A percentile compares a stretch with the other conserved stretches of the same genome.
Conservation (phyloP, 64 coral and sea anemone genomes). For the Exaiptasia diaphana region DNA sequence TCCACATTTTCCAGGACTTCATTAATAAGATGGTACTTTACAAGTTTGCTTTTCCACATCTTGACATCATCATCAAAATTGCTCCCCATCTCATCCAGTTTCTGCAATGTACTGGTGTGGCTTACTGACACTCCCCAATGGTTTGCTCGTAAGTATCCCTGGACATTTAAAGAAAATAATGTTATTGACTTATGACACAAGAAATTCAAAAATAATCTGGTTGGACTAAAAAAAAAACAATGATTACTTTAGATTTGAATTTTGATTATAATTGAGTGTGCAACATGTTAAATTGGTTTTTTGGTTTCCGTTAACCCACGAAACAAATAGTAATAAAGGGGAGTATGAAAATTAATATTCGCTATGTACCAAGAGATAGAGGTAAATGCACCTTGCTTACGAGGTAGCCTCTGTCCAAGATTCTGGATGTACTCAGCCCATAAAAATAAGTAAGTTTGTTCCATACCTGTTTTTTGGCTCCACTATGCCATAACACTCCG, state of each 20-base stretch:
- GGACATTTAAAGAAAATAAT: background rate
- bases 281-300: no score
- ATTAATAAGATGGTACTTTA: conserved; percentile 9
- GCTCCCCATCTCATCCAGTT: conserved; percentile 49
- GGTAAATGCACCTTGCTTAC: no score
- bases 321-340: no score
- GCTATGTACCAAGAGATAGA: no score
- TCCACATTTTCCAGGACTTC: conserved; percentile 4
- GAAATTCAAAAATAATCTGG: no score
- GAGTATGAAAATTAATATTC: no score
- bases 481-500: conserved; percentile 55
- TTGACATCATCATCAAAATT: conserved; percentile 24
- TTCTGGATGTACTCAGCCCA: background rate
- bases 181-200: no score
- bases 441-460: background rate
- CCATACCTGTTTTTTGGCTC: conserved; percentile 40
- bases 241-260: no score
- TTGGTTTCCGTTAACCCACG: no score
- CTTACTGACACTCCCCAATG: conserved; percentile 24
- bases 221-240: no score
- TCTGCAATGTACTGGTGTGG: conserved; percentile 23
- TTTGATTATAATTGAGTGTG: no score
- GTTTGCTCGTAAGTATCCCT: conserved; percentile 22
- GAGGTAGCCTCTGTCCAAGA: no score
- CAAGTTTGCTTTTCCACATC: conserved; percentile 36